Evolutionary conservation across 1,140 invertebrate species (phyloP), one percentile per base, ranked within the genome.

Genomic region (Sweltsa coloradensis): DNA sequence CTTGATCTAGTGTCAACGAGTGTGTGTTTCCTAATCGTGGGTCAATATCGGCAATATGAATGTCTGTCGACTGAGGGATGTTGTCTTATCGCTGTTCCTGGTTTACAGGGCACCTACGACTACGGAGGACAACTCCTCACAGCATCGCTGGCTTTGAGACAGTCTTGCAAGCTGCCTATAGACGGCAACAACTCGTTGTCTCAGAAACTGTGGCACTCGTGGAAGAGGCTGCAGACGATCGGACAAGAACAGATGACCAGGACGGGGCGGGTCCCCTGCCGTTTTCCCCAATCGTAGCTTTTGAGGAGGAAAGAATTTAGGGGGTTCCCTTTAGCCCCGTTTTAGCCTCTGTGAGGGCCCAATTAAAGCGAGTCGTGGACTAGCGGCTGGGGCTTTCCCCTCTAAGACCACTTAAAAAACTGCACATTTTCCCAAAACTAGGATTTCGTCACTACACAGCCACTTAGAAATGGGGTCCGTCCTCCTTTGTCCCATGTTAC

Each of bases 31-130:
- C n/a, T n/a, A n/a, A n/a, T n/a, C n/a, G n/a, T n/a, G n/a, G n/a
- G n/a, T n/a, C n/a, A n/a, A n/a, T n/a, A n/a, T n/a, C n/a, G n/a
- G n/a, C n/a, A n/a, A n/a, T n/a, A n/a, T n/a, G n/a, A n/a, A n/a
- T n/a, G n/a, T n/a, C n/a, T 34, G 2, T 18, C 18, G 2, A 34
- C 4, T 16, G 4, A 7, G 3, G 1, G 7, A 2, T 3, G 4
- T 34, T n/a, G 34, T 7, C 2, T 18, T 7, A 18, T 2, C n/a
- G 34, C 2, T 5, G 5, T 11, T 41, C 39, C 14, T n/a, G n/a
- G n/a, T n/a, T n/a, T n/a, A n/a, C 51, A 85, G 83, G 79, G 79
- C 24, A 85, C 83, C 2, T 86, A 81, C 57, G 79, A 86, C 41
- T 88, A 86, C 56, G 85, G 84, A 3, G 80, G 78, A 56, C 82